Percentiles rank a stretch among this genome's conserved stretches.
Evolutionary conservation across 2,797 vertebrate species (phyloP).

Genomic region (Aselliscus stoliczkanus): DNA sequence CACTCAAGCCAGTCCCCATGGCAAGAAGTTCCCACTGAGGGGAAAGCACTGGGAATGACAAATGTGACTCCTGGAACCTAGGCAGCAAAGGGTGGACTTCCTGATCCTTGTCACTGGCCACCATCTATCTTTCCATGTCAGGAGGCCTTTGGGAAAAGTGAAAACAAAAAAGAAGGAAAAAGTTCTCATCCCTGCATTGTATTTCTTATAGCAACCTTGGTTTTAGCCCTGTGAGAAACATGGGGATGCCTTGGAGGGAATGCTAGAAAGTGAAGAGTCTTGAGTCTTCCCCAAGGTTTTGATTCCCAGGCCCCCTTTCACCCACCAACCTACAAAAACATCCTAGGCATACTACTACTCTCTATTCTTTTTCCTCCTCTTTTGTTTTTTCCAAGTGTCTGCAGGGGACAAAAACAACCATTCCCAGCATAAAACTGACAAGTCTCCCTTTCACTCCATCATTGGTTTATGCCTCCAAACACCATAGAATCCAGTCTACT

Average conservation of each 20-base stretch:
- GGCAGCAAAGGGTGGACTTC: slow-evolving; percentile 62
- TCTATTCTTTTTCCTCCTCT: background rate
- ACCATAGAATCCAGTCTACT: background rate
- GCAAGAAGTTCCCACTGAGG: slow-evolving; percentile 58
- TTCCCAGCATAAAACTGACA: background rate
- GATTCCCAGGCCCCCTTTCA: background rate
- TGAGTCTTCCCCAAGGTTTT: background rate
- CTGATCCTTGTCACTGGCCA: slow-evolving; percentile 65
- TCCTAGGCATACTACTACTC: accelerated
- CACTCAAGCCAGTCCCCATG: slow-evolving; percentile 67
- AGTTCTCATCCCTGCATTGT: background rate
- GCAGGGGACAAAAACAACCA: background rate
- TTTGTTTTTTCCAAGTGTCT: background rate
- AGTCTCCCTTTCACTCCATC: background rate
- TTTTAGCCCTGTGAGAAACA: background rate
- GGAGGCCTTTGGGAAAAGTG: slow-evolving; percentile 35
- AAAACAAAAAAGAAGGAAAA: background rate
- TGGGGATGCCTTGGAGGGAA: background rate
- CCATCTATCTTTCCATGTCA: slow-evolving; percentile 75
- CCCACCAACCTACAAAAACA: background rate
- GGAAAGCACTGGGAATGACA: slow-evolving; percentile 74
- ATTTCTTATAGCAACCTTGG: background rate
- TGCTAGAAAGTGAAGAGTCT: background rate
- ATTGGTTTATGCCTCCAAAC: background rate
- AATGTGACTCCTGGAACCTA: slow-evolving; percentile 67